These are phyloP conservation scores for Seriola dumerili DNA, from an alignment of 2,113 vertebrate genomes.

Conservation along the genomic window DNA sequence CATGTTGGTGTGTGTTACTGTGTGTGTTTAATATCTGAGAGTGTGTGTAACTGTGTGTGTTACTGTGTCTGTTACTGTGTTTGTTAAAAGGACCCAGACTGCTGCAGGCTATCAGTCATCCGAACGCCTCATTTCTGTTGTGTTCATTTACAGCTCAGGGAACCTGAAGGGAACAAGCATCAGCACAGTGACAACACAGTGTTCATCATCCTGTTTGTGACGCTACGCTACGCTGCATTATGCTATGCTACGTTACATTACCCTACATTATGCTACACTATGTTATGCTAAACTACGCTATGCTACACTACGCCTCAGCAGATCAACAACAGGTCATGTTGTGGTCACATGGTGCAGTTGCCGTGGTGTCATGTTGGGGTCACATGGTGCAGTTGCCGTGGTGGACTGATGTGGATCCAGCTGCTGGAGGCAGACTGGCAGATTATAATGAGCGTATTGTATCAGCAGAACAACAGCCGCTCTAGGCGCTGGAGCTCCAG, in stretches of 20 bases:
- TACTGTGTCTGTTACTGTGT: not conserved
- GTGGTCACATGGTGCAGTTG: too few species aligned
- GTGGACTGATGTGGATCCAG: too few species aligned
- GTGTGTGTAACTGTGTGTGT: not conserved
- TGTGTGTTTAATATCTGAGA: not conserved
- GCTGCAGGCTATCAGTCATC: not conserved
- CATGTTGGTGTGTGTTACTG: conserved; percentile 24
- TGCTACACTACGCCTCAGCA: too few species aligned
- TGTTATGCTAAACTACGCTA: too few species aligned
- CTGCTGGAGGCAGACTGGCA: too few species aligned
- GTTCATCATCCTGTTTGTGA: too few species aligned
- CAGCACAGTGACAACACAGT: too few species aligned
- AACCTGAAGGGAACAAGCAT: too few species aligned
- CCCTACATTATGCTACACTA: too few species aligned
- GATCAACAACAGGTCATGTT: too few species aligned
- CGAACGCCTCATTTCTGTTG: not conserved
- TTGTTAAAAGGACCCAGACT: not conserved
- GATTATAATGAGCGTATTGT: conserved; percentile 46
- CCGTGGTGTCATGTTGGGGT: not conserved
- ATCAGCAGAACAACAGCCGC: conserved; percentile 36
- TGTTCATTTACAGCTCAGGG: not conserved
- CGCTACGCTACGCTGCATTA: too few species aligned
- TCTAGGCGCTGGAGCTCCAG: not conserved
- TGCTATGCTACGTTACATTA: too few species aligned
- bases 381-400: not conserved